Conservation (phyloP, 2,797 vertebrate species). For the Trachurus trachurus region DNA sequence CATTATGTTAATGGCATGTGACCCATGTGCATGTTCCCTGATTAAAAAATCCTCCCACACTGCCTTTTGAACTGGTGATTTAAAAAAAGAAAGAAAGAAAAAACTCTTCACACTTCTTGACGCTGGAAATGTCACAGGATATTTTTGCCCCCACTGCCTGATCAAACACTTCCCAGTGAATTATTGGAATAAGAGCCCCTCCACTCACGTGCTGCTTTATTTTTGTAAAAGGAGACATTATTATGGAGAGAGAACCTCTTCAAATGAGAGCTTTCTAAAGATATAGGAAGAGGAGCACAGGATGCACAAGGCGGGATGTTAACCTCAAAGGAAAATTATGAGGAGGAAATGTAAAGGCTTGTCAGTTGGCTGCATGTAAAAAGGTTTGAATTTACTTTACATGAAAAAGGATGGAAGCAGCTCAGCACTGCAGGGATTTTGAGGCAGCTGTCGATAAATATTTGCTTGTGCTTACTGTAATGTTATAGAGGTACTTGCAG, state of each 20-base stretch:
- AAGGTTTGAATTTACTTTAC: constrained; percentile 27
- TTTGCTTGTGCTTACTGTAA: constrained; percentile 16
- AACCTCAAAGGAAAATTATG: constrained; percentile 27
- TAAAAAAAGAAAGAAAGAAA: constrained; percentile 42
- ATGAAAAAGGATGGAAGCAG: not conserved
- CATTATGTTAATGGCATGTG: constrained; percentile 73
- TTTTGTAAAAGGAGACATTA: constrained; percentile 47
- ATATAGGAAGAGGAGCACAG: constrained; percentile 15
- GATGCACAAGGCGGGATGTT: not conserved
- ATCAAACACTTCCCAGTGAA: constrained; percentile 71
- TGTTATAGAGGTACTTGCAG: not conserved
- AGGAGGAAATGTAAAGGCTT: constrained; percentile 28
- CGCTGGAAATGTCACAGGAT: constrained; percentile 53
- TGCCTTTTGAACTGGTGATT: constrained; percentile 73
- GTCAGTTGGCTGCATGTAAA: constrained; percentile 28
- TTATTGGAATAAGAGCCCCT: constrained; percentile 71
- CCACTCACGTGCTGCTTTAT: constrained; percentile 40
- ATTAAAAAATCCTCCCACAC: constrained; percentile 76
- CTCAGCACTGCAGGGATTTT: not conserved
- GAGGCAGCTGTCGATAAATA: constrained; percentile 15
- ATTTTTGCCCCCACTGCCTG: constrained; percentile 67
- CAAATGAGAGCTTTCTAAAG: constrained; percentile 56
- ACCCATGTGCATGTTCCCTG: constrained; percentile 55
- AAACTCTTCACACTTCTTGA: constrained; percentile 21
- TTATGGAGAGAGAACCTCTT: constrained; percentile 51